phyloP scores from a whole-genome alignment of 2,797 vertebrate genomes.

The Australoheros facetus region DNA sequence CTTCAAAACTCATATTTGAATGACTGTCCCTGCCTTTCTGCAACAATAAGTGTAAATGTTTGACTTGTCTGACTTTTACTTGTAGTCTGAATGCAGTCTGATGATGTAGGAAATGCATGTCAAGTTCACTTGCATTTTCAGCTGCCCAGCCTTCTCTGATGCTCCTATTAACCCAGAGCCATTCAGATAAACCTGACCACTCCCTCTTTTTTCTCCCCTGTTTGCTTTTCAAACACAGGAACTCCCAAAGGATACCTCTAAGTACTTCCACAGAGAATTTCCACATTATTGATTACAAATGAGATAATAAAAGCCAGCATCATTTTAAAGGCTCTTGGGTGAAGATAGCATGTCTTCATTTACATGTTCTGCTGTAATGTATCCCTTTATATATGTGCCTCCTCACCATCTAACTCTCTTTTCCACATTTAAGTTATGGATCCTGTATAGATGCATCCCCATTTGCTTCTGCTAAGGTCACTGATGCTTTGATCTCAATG shows the following conservation, averaged over 20 bases:
- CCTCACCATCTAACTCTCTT: neutral
- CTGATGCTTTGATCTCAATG: constrained; percentile 70
- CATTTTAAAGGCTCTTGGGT: constrained; percentile 60
- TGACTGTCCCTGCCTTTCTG: constrained; percentile 1
- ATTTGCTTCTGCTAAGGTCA: constrained; percentile 57
- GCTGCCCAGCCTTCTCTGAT: constrained; percentile 7
- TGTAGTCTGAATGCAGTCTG: neutral
- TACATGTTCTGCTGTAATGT: constrained; percentile 54
- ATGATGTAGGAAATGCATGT: neutral
- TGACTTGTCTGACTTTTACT: constrained; percentile 19
- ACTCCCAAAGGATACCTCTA: constrained; percentile 38
- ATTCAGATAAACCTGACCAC: constrained; percentile 21
- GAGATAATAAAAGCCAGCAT: constrained; percentile 68
- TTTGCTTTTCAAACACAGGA: constrained; percentile 50
- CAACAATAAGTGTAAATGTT: constrained; percentile 33
- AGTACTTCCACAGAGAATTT: constrained; percentile 60
- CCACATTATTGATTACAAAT: constrained; percentile 73
- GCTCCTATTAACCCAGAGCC: constrained; percentile 7
- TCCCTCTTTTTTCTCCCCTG: neutral
- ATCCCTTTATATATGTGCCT: constrained; percentile 38
- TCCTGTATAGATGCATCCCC: constrained; percentile 49
- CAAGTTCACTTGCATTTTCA: constrained; percentile 4
- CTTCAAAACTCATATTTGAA: constrained; percentile 44
- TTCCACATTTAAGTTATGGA: constrained; percentile 38
- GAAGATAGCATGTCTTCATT: constrained; percentile 51